A percentile compares a stretch with the other conserved stretches of the same genome.
Evolutionary conservation across 2,797 vertebrate genomes (phyloP).

Genomic region (Molossus molossus): DNA sequence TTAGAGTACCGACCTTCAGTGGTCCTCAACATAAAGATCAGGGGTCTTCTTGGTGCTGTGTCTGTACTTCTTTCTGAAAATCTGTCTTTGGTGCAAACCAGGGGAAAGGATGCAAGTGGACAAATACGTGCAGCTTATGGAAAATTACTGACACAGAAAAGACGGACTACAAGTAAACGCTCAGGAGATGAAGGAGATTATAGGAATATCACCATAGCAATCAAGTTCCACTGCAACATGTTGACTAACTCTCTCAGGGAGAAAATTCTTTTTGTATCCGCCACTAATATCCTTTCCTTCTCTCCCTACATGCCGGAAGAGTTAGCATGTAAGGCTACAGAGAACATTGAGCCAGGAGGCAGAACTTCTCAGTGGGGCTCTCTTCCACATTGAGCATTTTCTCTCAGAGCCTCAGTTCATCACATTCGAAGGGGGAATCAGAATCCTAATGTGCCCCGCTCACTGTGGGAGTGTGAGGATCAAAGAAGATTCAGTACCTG

Average conservation of each 20-base stretch:
- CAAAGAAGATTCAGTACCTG: background rate
- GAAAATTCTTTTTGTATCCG: background rate
- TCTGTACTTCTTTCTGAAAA: slow-evolving; percentile 50
- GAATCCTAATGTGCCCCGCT: background rate
- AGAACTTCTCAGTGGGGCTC: background rate
- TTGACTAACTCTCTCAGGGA: background rate
- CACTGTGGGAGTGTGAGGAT: background rate
- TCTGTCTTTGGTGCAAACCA: background rate
- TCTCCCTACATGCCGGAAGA: background rate
- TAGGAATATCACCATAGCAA: background rate
- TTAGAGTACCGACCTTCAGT: background rate
- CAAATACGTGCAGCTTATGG: background rate
- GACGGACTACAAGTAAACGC: background rate
- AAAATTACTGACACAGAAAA: background rate
- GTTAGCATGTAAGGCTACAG: background rate
- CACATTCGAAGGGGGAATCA: background rate
- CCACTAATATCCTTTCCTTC: background rate
- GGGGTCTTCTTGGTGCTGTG: background rate
- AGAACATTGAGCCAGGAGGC: background rate
- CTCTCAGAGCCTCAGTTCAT: background rate
- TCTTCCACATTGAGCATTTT: background rate
- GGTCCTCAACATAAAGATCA: background rate
- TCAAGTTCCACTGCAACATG: background rate
- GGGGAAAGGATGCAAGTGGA: background rate
- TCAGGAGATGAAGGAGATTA: background rate